A percentile compares a stretch with the other conserved stretches of the same genome.
Conservation (phyloP, 2,888 invertebrate species). For the Epistrophe eligans region DNA sequence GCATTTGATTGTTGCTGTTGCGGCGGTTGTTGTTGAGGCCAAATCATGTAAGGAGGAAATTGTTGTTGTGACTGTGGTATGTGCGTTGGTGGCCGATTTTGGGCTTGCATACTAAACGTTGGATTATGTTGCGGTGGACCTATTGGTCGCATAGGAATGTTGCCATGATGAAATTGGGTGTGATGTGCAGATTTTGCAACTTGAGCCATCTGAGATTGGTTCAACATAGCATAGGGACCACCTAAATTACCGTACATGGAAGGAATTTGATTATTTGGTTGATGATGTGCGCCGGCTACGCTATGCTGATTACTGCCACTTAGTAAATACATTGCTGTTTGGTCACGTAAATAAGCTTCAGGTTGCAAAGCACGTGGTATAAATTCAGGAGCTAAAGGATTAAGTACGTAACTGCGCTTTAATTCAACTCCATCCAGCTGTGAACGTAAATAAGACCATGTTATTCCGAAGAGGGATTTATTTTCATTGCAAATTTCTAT, state of each 20-base stretch:
- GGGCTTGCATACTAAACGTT: slow-evolving; percentile 65
- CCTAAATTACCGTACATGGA: slow-evolving; percentile 70
- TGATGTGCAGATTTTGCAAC: slow-evolving; percentile 76
- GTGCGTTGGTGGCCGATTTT: slow-evolving; percentile 80
- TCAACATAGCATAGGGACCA: slow-evolving; percentile 80
- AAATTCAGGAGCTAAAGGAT: slow-evolving; percentile 92
- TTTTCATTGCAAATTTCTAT: slow-evolving; percentile 89
- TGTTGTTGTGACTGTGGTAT: slow-evolving; percentile 79
- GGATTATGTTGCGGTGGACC: slow-evolving; percentile 78
- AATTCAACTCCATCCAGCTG: slow-evolving; percentile 90
- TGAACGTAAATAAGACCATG: slow-evolving; percentile 88
- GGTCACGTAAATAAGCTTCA: slow-evolving; percentile 84
- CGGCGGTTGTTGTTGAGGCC: slow-evolving; percentile 80
- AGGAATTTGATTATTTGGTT: slow-evolving; percentile 75
- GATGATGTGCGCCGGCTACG: slow-evolving; percentile 77
- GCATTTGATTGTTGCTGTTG: slow-evolving; percentile 79
- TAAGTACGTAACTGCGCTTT: slow-evolving; percentile 90
- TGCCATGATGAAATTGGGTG: slow-evolving; percentile 78
- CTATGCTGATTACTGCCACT: slow-evolving; percentile 60
- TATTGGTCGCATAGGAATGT: slow-evolving; percentile 79
- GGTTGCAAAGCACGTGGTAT: slow-evolving; percentile 87
- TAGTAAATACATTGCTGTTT: slow-evolving; percentile 81
- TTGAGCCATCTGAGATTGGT: slow-evolving; percentile 77
- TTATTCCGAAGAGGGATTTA: slow-evolving; percentile 89
- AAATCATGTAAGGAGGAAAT: slow-evolving; percentile 82